phyloP scores from a whole-genome alignment of 2,797 vertebrate species.

The Sarcoramphus papa region DNA sequence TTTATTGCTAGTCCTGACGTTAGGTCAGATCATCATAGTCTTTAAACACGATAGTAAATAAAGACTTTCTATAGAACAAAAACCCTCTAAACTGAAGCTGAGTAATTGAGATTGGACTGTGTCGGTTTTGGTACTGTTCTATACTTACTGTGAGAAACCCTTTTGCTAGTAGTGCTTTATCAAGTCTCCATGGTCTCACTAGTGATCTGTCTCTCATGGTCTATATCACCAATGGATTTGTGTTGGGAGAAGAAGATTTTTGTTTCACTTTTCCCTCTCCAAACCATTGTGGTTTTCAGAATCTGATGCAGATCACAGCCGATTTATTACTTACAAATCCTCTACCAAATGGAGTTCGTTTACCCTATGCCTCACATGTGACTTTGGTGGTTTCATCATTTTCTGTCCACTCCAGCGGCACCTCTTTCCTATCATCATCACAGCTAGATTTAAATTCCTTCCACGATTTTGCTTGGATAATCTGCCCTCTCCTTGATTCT shows the following conservation, averaged over 20 bases:
- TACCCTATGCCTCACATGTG: neutral
- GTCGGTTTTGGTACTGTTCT: neutral
- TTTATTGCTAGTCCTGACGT: neutral
- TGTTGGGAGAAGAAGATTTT: neutral
- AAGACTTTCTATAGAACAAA: neutral
- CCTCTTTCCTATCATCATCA: neutral
- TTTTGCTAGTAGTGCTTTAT: neutral
- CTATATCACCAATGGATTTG: neutral
- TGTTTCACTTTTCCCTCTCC: neutral
- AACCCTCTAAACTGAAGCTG: neutral
- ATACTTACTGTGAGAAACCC: neutral
- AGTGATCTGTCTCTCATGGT: neutral
- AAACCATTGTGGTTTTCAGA: neutral
- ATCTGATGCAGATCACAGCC: neutral
- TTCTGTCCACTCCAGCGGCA: neutral
- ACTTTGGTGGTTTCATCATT: neutral
- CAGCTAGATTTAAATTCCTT: neutral
- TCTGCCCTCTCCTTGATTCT: neutral
- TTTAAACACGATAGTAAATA: neutral
- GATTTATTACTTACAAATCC: neutral
- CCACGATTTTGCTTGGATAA: neutral
- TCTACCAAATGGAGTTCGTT: neutral
- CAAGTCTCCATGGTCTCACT: neutral
- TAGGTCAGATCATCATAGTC: neutral
- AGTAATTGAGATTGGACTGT: neutral